phyloP scores from a whole-genome alignment of 2,797 vertebrate species.

The Anas bernieri region DNA sequence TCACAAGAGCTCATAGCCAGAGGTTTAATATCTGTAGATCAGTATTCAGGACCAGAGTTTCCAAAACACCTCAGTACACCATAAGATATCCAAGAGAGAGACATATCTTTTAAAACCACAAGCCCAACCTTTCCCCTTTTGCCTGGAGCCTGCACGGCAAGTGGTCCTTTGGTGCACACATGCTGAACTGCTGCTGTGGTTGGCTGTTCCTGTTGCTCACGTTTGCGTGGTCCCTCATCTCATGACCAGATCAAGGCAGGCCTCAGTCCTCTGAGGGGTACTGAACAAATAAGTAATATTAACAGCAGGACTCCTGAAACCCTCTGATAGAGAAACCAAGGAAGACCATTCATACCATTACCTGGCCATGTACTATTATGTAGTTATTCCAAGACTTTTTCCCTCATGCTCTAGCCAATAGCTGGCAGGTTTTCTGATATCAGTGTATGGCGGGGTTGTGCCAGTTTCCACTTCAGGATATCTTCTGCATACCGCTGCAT shows the following conservation, averaged over 20 bases:
- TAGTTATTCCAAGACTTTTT: neutral
- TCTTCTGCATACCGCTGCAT: neutral
- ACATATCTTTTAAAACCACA: neutral
- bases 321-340: neutral
- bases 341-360: neutral
- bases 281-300: neutral
- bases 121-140: neutral
- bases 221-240: neutral
- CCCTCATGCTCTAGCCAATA: neutral
- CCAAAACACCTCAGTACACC: neutral
- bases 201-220: neutral
- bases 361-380: neutral
- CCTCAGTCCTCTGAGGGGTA: neutral
- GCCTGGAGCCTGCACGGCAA: neutral
- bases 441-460: neutral
- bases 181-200: fast-evolving
- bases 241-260: neutral
- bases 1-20: neutral
- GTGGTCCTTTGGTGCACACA: neutral
- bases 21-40: neutral
- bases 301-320: neutral
- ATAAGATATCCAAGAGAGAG: neutral
- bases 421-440: neutral
- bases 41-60: neutral
- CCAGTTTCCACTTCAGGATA: neutral